These are phyloP conservation scores for Ciconia maguari DNA, from an alignment of 2,113 vertebrate genomes.

Conservation along the genomic window DNA sequence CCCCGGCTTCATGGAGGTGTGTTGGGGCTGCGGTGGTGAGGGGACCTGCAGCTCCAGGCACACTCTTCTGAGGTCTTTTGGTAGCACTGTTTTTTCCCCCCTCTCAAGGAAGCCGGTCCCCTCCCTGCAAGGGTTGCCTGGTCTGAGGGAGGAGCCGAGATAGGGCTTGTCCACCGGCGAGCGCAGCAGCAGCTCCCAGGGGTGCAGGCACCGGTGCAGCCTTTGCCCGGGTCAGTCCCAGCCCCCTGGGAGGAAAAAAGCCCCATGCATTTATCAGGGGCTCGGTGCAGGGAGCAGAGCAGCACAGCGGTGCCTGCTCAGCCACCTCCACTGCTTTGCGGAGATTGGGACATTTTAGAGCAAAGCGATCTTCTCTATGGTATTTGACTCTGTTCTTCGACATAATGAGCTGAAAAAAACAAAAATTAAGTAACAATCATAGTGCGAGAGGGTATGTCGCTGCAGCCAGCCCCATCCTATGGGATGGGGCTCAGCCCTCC, in stretches of 20 bases:
- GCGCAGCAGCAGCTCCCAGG: neutral
- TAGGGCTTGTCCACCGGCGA: neutral
- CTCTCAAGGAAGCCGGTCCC: neutral
- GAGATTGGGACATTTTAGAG: fast-evolving
- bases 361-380: neutral
- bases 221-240: neutral
- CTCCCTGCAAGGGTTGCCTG: neutral
- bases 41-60: neutral
- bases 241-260: neutral
- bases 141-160: neutral
- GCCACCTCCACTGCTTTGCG: neutral
- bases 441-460: fast-evolving
- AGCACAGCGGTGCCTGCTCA: neutral
- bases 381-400: neutral
- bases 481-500: neutral
- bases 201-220: neutral
- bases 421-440: neutral
- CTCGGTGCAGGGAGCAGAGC: neutral
- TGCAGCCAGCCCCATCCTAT: neutral
- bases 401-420: fast-evolving
- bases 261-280: fast-evolving
- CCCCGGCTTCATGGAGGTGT: neutral
- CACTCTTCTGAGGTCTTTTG: neutral
- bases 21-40: neutral
- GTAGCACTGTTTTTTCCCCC: neutral